Base-by-base conservation (phyloP, 1,140 invertebrate species). In the Leptinotarsa texana region DNA sequence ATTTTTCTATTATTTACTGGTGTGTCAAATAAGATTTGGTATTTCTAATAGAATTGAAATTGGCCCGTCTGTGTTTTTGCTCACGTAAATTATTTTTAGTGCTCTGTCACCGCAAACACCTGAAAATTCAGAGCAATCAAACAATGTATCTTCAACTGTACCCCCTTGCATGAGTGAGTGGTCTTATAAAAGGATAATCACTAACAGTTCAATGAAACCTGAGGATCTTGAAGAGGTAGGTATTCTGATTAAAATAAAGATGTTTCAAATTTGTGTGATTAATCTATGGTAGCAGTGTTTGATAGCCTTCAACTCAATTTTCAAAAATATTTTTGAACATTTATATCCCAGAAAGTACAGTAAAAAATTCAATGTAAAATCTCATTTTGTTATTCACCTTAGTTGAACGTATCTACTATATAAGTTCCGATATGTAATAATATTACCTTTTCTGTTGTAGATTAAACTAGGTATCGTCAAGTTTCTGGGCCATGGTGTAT, bases 131-230 rank as follows among this genome's bases (percentile, higher is more conserved):
- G 73, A 78, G 57, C 61, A 73, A 22, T 72, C 73, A 69, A 49
- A 51, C 33, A 72, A 33, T 73, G 86, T 86, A 73, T 87, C 89
- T 69, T 89, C 90, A 75, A 88, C 89, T 82, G 88, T 92, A 18
- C 95, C 95, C 33, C 90, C 94, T 48, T 94, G 94, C 2, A 89
- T 97, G 85, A 95, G 92, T 84, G 89, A 92, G 77, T 90, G 91
- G 80, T 90, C 92, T 17, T 95, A 93, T 81, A 95, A 95, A 85
- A 88, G 94, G 76, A 90, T 96, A 3, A 91, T 92, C 13, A 91
- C 92, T 65, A 94, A 94, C 80, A 91, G 88, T 81, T 89, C 92
- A 27, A 87, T 92, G 75, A 91, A 90, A 74, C 90, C 94, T n/a
- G 95, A 96, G 80, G 90, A 95, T 82, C 86, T 97, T 65, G 95